Conservation (phyloP, 2,797 vertebrate species). For the Cossypha polioptera region DNA sequence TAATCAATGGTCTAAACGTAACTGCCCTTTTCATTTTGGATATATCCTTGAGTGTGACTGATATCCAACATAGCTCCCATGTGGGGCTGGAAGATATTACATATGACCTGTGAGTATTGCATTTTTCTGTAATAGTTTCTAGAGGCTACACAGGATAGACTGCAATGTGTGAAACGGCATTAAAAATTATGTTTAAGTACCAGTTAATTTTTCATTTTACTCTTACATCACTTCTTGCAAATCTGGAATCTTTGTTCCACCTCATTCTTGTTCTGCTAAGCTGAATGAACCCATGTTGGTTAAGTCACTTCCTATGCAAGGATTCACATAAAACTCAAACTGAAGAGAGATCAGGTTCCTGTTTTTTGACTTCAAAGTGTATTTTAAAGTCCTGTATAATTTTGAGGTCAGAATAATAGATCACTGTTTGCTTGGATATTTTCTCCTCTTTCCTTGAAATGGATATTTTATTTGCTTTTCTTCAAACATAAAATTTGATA, state of each 20-base stretch:
- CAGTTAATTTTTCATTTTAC: not conserved
- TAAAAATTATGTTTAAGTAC: not conserved
- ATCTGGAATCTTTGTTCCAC: not conserved
- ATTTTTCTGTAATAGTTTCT: not conserved
- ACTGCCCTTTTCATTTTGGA: not conserved
- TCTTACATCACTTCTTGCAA: not conserved
- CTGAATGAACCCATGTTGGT: not conserved
- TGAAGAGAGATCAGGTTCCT: not conserved
- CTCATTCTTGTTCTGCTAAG: not conserved
- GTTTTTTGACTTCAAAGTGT: accelerated
- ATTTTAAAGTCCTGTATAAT: not conserved
- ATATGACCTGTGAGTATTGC: not conserved
- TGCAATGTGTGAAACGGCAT: not conserved
- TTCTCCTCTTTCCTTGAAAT: not conserved
- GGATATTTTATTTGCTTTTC: not conserved
- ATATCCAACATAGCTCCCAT: not conserved
- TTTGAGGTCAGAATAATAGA: not conserved
- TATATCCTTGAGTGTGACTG: not conserved
- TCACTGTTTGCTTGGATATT: not conserved
- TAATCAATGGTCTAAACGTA: not conserved
- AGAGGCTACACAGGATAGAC: not conserved
- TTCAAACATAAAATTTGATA: not conserved
- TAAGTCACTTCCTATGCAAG: not conserved
- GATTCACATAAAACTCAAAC: not conserved
- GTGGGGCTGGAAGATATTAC: not conserved